Conservation (phyloP, 2,113 vertebrate species). For the Tor tambroides region DNA sequence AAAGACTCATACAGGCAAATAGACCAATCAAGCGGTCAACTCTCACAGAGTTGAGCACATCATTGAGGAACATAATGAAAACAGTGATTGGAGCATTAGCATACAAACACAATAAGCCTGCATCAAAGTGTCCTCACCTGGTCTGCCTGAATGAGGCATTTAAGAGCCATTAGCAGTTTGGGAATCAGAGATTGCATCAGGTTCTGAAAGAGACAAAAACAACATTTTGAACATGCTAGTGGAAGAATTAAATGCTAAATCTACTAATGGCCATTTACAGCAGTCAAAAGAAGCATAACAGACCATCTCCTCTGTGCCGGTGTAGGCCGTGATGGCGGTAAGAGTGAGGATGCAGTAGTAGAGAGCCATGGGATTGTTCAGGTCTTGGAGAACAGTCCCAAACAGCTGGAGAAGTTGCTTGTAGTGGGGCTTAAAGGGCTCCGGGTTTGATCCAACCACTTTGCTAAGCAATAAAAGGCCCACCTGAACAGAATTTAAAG, state of each 20-base stretch:
- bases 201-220: slow-evolving; percentile 72
- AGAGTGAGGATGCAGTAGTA: slow-evolving; percentile 85
- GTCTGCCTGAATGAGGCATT: slow-evolving; percentile 79
- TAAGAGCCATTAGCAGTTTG: slow-evolving; percentile 77
- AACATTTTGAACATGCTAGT: neutral
- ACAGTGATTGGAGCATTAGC: neutral
- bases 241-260: neutral
- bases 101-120: neutral
- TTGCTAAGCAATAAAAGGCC: slow-evolving; percentile 84
- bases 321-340: slow-evolving; percentile 73
- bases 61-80: slow-evolving; percentile 2
- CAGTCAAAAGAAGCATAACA: slow-evolving; percentile 47
- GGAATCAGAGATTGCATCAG: slow-evolving; percentile 79
- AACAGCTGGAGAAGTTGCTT: slow-evolving; percentile 82
- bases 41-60: slow-evolving; percentile 31
- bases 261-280: neutral
- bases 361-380: slow-evolving; percentile 74
- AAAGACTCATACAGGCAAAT: neutral
- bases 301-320: slow-evolving; percentile 82
- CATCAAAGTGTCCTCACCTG: slow-evolving; percentile 72
- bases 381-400: slow-evolving; percentile 75
- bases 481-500: slow-evolving; percentile 69
- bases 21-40: neutral
- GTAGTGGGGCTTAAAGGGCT: slow-evolving; percentile 80
- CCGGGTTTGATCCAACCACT: slow-evolving; percentile 80